Base-by-base conservation (phyloP, 2,797 vertebrate genomes). In the Epinephelus malabaricus region DNA sequence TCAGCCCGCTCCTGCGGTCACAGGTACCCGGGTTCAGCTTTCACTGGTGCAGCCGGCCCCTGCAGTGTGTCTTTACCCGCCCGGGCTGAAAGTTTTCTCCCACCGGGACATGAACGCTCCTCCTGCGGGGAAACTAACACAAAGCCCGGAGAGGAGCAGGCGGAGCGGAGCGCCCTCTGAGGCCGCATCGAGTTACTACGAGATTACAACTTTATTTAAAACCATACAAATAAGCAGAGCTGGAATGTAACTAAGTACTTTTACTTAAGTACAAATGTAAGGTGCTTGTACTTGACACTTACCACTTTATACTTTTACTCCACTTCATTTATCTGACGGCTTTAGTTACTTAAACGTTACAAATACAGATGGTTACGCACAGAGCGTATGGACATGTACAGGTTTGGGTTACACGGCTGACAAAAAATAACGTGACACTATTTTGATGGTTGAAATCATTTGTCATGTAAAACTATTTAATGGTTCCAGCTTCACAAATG, bases 191-290 rank as follows among this genome's bases (percentile, higher is more conserved):
- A 0, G 54, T 1, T 6, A 69, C 12, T 19, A 19, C 82, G 51
- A 10, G 9, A n/a, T 5, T 34, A 34, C 34, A 63, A 73, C 50
- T 71, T 79, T 82, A 67, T 60, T 67, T 19, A 54, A 34, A 63
- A 45, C 19, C 3, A 50, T n/a, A 50, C 18, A 0, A 4, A 7
- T 18, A 49, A 50, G 4, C 19, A n/a, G 9, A 6, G 17, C 4
- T 47, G 17, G 17, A 18, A 17, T 47, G 18, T n/a, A 50, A 19
- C 18, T 1, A 9, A 7, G 6, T 18, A 43, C 40, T 43, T 43
- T 43, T 43, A 12, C 40, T 43, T 9, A 3, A 43, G 40, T 3
- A 43, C 9, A 43, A 10, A 43, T 43, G 11, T 11, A 43, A 43
- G 40, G 40, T 43, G 9, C 40, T 43, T 12, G 9, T 3, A 12